Percentiles rank a stretch among this genome's conserved stretches.
These are phyloP conservation scores for Epinotia bilunana DNA, from an alignment of 2,888 invertebrate genomes.

Conservation along the genomic window DNA sequence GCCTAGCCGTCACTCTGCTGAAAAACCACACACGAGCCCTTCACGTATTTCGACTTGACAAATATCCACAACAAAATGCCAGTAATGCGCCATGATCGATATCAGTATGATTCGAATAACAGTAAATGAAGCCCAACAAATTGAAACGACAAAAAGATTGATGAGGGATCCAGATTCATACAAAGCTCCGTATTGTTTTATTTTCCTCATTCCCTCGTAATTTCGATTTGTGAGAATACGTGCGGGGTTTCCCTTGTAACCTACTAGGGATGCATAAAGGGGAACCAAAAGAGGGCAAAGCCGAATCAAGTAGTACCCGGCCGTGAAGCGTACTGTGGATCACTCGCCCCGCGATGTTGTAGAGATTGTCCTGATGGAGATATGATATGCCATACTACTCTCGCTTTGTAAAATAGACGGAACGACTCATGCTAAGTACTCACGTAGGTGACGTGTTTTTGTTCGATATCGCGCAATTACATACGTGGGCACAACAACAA, in stretches of 20 bases:
- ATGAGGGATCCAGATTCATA: conserved; percentile 2
- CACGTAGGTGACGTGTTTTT: too few species aligned
- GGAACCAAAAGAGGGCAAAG: conserved; percentile 32
- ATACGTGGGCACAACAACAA: too few species aligned
- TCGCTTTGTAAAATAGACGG: neutral
- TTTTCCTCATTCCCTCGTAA: neutral
- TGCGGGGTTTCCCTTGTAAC: conserved; percentile 10
- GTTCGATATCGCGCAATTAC: too few species aligned
- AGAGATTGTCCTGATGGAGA: conserved; percentile 32
- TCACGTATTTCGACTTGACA: neutral
- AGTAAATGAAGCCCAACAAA: conserved; percentile 20
- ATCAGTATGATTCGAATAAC: conserved; percentile 10
- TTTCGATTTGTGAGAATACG: conserved; percentile 6
- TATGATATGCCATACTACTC: conserved; percentile 1
- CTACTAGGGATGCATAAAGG: conserved; percentile 31
- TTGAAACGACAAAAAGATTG: conserved; percentile 10
- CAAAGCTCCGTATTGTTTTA: conserved; percentile 15
- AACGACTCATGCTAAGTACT: neutral
- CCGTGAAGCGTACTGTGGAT: conserved; percentile 36
- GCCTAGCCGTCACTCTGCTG: conserved; percentile 9
- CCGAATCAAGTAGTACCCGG: conserved; percentile 33
- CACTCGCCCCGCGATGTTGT: conserved; percentile 30
- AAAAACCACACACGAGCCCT: neutral
- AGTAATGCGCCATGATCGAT: conserved; percentile 2
- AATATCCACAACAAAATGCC: neutral